Conservation (phyloP, 2,113 vertebrate genomes). For the Python bivittatus region DNA sequence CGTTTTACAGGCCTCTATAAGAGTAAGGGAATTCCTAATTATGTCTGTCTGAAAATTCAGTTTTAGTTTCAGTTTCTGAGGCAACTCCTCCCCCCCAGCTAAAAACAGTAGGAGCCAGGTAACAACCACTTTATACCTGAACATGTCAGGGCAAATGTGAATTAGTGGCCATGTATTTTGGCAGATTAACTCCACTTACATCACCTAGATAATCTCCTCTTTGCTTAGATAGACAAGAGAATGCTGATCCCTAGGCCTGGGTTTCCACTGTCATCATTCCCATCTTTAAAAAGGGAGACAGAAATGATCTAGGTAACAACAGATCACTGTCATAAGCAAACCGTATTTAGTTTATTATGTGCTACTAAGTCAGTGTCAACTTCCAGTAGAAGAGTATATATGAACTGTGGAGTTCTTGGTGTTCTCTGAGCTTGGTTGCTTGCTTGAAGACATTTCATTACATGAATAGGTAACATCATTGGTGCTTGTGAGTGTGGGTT, state of each 20-base stretch:
- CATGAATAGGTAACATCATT: background rate
- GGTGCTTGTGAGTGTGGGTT: background rate
- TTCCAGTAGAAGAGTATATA: background rate
- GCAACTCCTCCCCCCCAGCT: background rate
- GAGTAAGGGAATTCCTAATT: background rate
- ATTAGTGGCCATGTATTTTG: background rate
- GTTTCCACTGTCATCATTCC: background rate
- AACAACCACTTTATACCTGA: background rate
- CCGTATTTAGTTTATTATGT: background rate
- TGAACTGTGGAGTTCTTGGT: background rate
- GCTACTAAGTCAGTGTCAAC: background rate
- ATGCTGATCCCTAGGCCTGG: background rate
- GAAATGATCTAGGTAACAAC: background rate
- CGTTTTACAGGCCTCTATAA: background rate
- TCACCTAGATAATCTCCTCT: background rate
- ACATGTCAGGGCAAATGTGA: background rate
- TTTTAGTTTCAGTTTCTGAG: background rate
- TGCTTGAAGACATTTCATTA: background rate
- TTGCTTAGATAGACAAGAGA: background rate
- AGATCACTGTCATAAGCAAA: background rate
- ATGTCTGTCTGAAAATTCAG: background rate
- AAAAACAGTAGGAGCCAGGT: background rate
- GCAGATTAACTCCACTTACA: background rate
- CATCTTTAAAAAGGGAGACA: background rate
- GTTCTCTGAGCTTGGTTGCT: background rate